Evolutionary conservation across 2,888 invertebrate genomes (phyloP), one percentile per base, ranked within the genome.

Genomic region (Brachypalpus laphriformis): DNA sequence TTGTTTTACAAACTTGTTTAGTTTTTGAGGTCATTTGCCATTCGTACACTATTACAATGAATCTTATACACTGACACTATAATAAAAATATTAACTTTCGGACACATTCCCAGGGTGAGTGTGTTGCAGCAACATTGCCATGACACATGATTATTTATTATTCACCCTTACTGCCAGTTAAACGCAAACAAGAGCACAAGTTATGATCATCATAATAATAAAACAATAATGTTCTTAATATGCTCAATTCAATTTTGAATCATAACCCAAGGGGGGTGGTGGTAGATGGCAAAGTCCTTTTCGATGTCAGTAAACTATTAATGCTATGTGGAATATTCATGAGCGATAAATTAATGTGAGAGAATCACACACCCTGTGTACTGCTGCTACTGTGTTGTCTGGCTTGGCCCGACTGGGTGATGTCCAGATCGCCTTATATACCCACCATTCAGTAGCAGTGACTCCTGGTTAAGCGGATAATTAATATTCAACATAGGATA

Each of bases 341-440:
- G 85, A 81, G 65, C 49, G 70, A 85, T 85, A 85, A 85, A 81
- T 85, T 85, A 85, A 71, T 85, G 85, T 85, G 85, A 85, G 85
- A 85, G 85, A 81, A 81, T 85, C 63, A 74, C 81, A 76, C 75
- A 76, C 74, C 65, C 71, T 68, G 34, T 28, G n/a, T 47, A 25
- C 14, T 14, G 37, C 16, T 18, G 11, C 1, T 57, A 22, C 4
- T n/a, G 34, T 51, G 31, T 57, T 80, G 83, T 83, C 72, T 70
- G 83, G 47, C 49, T 47, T 2, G 54, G 57, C 18, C 65, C 31
- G 14, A 54, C 59, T 65, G 54, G 56, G 31, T 49, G 49, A 61
- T 77, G 77, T 78, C 78, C 82, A 78, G 66, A 59, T n/a, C 42
- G 16, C 45, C 63, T 37, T 71, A 45, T 63, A 49, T 42, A 22